Percentiles rank a stretch among this genome's conserved stretches.
phyloP scores from a whole-genome alignment of 1,140 invertebrate genomes.

The Homarus americanus region DNA sequence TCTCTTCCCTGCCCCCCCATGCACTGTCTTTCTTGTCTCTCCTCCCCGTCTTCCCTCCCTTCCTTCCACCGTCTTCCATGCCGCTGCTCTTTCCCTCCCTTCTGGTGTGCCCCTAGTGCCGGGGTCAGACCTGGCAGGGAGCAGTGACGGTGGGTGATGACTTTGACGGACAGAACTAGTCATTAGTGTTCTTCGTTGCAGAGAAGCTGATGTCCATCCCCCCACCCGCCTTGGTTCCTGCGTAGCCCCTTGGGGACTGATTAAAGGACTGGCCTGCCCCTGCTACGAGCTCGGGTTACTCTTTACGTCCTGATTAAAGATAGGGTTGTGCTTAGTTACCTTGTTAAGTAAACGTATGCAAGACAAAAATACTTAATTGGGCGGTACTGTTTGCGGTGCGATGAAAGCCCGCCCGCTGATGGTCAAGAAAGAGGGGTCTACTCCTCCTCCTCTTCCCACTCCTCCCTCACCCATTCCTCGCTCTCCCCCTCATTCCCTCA shows the following conservation, averaged over 20 bases:
- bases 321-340: slow-evolving; percentile 7
- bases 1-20: no score
- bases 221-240: slow-evolving; percentile 29
- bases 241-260: slow-evolving; percentile 39
- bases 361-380: no score
- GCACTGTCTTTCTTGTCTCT: not conserved
- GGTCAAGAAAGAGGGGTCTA: not conserved
- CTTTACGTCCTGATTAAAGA: slow-evolving; percentile 4
- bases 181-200: slow-evolving; percentile 59
- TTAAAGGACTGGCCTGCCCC: slow-evolving; percentile 21
- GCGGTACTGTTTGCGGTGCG: no score
- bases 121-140: slow-evolving; percentile 25
- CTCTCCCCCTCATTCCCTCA: not conserved
- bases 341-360: not conserved
- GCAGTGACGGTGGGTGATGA: slow-evolving; percentile 24
- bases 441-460: not conserved
- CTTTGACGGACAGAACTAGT: slow-evolving; percentile 49
- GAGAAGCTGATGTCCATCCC: slow-evolving; percentile 42
- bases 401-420: no score
- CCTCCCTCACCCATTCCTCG: not conserved
- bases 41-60: no score
- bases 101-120: no score
- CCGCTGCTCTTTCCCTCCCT: not conserved
- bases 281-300: slow-evolving; percentile 5
- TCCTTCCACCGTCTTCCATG: no score